Conservation (phyloP, 2,113 vertebrate species). For the Apteryx mantelli region DNA sequence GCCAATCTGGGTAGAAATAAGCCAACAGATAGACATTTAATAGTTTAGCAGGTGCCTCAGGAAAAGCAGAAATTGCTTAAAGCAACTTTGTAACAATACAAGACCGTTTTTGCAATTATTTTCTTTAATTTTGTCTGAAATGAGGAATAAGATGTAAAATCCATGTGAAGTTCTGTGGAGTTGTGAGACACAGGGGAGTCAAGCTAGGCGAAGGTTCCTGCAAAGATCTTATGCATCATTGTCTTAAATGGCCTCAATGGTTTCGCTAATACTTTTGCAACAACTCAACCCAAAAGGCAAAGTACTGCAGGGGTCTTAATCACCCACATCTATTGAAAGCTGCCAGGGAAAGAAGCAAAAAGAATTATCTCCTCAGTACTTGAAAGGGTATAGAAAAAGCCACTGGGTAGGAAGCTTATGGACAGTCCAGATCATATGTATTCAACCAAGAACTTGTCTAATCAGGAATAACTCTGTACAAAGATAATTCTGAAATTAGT, state of each 20-base stretch:
- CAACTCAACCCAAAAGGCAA: not conserved
- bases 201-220: not conserved
- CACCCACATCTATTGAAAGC: not conserved
- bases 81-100: not conserved
- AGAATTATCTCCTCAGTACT: not conserved
- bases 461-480: not conserved
- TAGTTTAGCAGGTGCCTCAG: not conserved
- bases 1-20: not conserved
- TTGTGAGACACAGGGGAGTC: not conserved
- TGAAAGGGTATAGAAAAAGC: not conserved
- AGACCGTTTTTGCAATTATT: not conserved
- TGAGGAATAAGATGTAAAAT: not conserved
- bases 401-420: not conserved
- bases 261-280: constrained; percentile 1
- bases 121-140: constrained; percentile 24
- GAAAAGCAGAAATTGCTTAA: constrained; percentile 9
- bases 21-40: not conserved
- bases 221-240: not conserved
- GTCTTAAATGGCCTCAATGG: not conserved
- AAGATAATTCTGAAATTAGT: not conserved
- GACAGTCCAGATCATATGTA: not conserved
- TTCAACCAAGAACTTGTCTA: not conserved
- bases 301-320: not conserved
- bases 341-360: not conserved
- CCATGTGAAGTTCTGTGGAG: not conserved